Conservation (phyloP, 2,113 vertebrate species). For the Coptodon rendalli region DNA sequence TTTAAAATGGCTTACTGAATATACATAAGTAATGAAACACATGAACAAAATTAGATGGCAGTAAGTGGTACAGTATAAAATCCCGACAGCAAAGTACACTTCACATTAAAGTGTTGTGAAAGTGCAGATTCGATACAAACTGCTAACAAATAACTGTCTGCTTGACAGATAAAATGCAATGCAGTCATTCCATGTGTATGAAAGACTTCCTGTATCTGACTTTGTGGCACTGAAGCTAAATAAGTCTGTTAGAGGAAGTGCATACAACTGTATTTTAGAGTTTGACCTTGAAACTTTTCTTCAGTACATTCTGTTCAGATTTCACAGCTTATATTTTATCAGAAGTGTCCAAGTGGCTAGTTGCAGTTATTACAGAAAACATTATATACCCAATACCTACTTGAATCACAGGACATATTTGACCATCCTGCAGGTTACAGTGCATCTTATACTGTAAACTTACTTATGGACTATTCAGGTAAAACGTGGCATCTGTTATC, state of each 20-base stretch:
- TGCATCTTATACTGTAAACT: not conserved
- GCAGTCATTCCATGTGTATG: fast-evolving
- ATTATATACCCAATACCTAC: not conserved
- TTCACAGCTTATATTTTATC: not conserved
- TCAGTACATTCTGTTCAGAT: not conserved
- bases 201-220: not conserved
- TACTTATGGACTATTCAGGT: not conserved
- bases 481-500: not conserved
- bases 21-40: not conserved
- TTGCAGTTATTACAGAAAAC: not conserved
- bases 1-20: not conserved
- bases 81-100: not conserved
- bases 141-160: not conserved
- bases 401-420: not conserved
- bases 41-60: not conserved
- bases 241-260: not conserved
- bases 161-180: not conserved
- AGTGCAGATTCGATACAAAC: not conserved
- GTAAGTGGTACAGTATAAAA: not conserved
- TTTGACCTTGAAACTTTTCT: not conserved
- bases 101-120: not conserved
- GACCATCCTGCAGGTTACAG: not conserved
- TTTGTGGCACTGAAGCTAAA: not conserved
- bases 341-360: not conserved
- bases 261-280: not conserved